Conservation (phyloP, 1,140 invertebrate genomes). For the Papilio aristodemus region DNA sequence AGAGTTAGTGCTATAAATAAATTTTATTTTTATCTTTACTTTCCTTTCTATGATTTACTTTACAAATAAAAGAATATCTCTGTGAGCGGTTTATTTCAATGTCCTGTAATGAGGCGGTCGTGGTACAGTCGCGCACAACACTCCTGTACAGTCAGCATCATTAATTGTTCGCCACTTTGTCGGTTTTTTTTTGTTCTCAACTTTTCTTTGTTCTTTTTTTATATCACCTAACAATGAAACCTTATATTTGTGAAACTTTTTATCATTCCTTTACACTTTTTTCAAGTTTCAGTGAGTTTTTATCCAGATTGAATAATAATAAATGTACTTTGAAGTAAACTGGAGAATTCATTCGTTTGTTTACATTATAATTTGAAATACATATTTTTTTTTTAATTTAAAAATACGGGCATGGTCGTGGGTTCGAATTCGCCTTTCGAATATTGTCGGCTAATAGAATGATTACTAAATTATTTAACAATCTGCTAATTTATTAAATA, state of each 20-base stretch:
- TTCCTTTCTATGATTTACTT: background rate
- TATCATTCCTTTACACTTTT: background rate
- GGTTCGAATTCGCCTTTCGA: too few species aligned
- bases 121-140: constrained; percentile 8
- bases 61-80: background rate
- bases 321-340: too few species aligned
- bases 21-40: background rate
- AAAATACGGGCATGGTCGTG: too few species aligned
- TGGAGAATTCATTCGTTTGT: too few species aligned
- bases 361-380: too few species aligned
- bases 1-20: too few species aligned
- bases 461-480: too few species aligned
- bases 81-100: background rate
- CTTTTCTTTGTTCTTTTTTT: constrained; percentile 11
- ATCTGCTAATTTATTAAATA: background rate
- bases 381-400: too few species aligned
- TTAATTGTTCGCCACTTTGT: constrained; percentile 15
- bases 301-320: too few species aligned
- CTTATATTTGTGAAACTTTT: background rate
- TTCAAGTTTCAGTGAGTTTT: too few species aligned
- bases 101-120: background rate
- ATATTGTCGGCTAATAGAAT: too few species aligned
- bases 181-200: background rate
- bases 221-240: background rate
- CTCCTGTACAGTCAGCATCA: background rate